Conservation (phyloP, 2,113 vertebrate genomes). For the Nestor notabilis region DNA sequence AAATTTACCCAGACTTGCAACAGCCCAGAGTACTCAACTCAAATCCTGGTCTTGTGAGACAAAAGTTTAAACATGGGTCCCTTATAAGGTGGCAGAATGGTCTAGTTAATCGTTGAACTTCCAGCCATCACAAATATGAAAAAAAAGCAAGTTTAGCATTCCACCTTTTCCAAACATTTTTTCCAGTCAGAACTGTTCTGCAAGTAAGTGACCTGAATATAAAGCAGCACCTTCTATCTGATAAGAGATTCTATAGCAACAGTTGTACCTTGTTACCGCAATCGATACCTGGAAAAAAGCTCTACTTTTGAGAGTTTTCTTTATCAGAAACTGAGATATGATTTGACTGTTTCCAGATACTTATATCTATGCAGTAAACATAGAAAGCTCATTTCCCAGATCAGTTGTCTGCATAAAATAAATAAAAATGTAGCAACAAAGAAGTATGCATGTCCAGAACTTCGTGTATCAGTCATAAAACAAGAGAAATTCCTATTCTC, state of each 20-base stretch:
- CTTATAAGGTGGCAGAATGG: neutral
- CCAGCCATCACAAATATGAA: neutral
- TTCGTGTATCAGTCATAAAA: neutral
- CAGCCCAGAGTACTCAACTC: neutral
- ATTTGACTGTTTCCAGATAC: neutral
- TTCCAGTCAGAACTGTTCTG: neutral
- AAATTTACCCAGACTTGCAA: neutral
- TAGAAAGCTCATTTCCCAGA: neutral
- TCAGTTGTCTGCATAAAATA: neutral
- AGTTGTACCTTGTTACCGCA: neutral
- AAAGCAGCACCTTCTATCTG: neutral
- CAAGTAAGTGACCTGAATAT: neutral
- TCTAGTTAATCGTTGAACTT: neutral
- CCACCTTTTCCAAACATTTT: neutral
- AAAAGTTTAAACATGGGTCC: neutral
- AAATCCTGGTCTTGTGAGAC: neutral
- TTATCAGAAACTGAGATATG: neutral
- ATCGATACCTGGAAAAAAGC: neutral
- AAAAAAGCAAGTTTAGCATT: neutral
- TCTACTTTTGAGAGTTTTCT: neutral
- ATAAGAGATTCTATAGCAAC: neutral
- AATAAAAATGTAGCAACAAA: neutral
- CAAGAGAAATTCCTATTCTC: neutral
- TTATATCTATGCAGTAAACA: neutral
- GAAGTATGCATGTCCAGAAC: neutral